Conservation (phyloP, 2,888 invertebrate genomes). For the Eupeodes luniger region DNA sequence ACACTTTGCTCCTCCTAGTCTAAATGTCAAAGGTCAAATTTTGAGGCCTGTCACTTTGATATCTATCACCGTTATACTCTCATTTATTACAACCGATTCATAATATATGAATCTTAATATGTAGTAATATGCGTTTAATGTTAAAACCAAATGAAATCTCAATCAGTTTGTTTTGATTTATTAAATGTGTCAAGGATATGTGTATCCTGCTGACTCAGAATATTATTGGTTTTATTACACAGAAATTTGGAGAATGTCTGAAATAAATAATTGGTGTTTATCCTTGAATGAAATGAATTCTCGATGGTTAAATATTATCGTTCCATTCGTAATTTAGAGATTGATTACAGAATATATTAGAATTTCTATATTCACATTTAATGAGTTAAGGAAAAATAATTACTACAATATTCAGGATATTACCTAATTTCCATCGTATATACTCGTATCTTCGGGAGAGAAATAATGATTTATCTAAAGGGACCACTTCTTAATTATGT, state of each 20-base stretch:
- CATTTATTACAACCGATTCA: neutral
- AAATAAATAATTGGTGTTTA: constrained; percentile 19
- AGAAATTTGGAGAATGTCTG: constrained; percentile 14
- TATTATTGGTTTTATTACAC: constrained; percentile 11
- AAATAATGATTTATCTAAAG: neutral
- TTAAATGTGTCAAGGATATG: constrained; percentile 45
- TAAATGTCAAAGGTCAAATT: constrained; percentile 16
- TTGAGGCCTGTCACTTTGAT: neutral
- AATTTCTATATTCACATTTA: neutral
- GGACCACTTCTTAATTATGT: no score
- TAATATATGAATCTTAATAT: neutral
- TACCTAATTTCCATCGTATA: no score
- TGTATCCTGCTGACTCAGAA: no score
- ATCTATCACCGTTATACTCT: neutral
- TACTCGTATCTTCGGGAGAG: neutral
- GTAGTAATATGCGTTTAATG: neutral
- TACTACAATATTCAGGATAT: neutral
- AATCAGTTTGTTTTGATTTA: constrained; percentile 54
- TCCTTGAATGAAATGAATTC: constrained; percentile 21
- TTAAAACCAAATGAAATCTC: constrained; percentile 19
- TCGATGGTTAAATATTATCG: constrained; percentile 39
- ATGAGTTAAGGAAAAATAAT: neutral
- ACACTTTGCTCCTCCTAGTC: neutral
- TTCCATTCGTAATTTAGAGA: constrained; percentile 23
- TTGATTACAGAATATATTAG: constrained; percentile 33